Evolutionary conservation across 2,797 vertebrate genomes (phyloP).

Genomic region (Coendou prehensilis): DNA sequence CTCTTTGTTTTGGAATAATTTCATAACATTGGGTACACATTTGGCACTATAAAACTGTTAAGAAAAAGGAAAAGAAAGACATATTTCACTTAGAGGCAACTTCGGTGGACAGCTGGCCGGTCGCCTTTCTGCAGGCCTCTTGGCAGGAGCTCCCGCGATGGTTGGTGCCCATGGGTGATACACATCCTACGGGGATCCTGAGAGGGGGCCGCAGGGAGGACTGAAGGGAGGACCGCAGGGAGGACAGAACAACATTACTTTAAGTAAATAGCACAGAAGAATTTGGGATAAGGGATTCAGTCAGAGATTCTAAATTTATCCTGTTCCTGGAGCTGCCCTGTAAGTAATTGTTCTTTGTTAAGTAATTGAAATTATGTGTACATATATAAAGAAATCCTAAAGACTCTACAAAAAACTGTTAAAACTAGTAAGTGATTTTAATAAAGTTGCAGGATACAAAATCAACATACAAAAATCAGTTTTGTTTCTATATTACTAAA

Average conservation of each 20-base stretch:
- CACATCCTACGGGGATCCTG: background rate
- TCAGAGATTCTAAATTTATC: slow-evolving; percentile 12
- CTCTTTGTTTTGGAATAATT: slow-evolving; percentile 79
- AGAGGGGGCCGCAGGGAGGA: background rate
- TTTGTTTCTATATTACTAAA: background rate
- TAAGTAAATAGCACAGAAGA: slow-evolving; percentile 11
- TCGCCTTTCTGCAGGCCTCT: too few species aligned
- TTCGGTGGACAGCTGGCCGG: background rate
- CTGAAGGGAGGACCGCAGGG: fast-evolving
- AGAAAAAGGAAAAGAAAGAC: slow-evolving; percentile 50
- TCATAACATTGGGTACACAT: slow-evolving; percentile 42
- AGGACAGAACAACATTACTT: background rate
- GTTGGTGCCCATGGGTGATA: fast-evolving
- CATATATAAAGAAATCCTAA: background rate
- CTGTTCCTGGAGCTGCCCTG: background rate
- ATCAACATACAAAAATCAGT: background rate
- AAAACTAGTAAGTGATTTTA: background rate
- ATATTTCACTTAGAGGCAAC: background rate
- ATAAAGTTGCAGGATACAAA: background rate
- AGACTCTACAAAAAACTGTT: background rate
- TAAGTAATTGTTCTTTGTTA: slow-evolving; percentile 34
- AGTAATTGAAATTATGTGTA: background rate
- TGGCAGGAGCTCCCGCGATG: background rate
- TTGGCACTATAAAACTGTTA: slow-evolving; percentile 73
- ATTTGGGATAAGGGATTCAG: background rate